Evolutionary conservation across 2,797 vertebrate species (phyloP), one percentile per base, ranked within the genome.

Genomic region (Pachyuromys duprasi): DNA sequence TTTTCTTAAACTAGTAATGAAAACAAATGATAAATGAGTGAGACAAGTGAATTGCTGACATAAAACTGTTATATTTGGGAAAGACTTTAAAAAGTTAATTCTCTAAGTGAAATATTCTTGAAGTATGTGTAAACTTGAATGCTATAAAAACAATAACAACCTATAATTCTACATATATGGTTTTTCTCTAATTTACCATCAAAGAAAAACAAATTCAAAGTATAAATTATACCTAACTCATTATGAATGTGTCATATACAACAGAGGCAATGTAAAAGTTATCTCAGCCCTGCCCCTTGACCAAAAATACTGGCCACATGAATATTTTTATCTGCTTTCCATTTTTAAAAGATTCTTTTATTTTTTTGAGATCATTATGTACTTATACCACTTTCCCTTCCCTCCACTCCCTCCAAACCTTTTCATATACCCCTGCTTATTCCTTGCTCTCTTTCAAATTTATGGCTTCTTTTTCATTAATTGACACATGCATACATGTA

Each of bases 71-170:
- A 11, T 88, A 9, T 9, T 90, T 95, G 70, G 26, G 60, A 83
- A 89, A 96, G 39, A 69, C 8, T 75, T 86, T 42, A 45, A 72
- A 78, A 76, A 76, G 22, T 72, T 13, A 67, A 36, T 69, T 96
- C 91, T 22, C 31, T 87, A 81, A 90, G 80, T 90, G 70, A 95
- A 89, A 94, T 49, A 9, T 31, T 80, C 84, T 89, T 90, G 8
- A 91, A 92, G 86, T 67, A 24, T 33, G 1, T 94, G 3, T 91
- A 55, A 36, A 4, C 3, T 86, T 74, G 57, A 90, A 39, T 2
- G 90, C 57, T 42, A 33, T 78, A 55, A 84, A 96, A 76, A 75
- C 14, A 84, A 42, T 84, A 70, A 57, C 11, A 69, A 79, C 53
- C 8, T 75, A 0, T 91, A 84, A 65, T 91, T 95, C 78, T 69